phyloP scores from a whole-genome alignment of 2,797 vertebrate genomes.

The Eurystomus glaucurus region DNA sequence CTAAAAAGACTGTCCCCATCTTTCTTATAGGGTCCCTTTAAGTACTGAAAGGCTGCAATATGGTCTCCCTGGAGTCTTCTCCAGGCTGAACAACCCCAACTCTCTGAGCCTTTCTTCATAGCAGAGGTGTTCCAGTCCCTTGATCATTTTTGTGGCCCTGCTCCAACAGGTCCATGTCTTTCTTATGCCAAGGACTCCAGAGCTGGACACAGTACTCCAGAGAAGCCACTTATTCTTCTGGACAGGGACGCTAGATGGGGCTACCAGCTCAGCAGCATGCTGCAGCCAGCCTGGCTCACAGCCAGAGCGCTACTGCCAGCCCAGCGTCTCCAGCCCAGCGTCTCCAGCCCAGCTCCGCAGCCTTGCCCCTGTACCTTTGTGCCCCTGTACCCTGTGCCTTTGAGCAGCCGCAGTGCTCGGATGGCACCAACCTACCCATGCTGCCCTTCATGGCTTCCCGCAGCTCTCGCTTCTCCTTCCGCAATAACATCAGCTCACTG shows the following conservation, averaged over 20 bases:
- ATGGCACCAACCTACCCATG: constrained; percentile 80
- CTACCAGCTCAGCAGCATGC: neutral
- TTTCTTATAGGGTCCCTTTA: neutral
- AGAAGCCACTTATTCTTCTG: neutral
- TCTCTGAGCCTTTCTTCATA: neutral
- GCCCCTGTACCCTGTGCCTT: fast-evolving
- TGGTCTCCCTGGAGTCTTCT: neutral
- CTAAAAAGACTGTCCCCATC: neutral
- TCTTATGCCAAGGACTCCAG: neutral
- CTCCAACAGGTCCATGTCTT: neutral
- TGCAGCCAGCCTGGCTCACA: neutral
- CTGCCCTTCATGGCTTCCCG: constrained; percentile 88
- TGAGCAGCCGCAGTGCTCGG: fast-evolving
- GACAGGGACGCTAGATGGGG: constrained; percentile 43
- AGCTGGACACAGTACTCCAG: neutral
- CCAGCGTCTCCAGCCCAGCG: fast-evolving
- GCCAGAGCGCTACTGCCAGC: neutral
- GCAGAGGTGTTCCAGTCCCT: neutral
- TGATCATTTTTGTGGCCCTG: neutral
- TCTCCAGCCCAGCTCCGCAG: neutral
- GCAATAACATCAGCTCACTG: constrained; percentile 85
- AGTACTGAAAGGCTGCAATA: neutral
- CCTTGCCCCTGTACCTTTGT: neutral
- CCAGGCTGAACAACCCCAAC: neutral
- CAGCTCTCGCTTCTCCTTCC: constrained; percentile 90